These are phyloP conservation scores for Lophius piscatorius DNA, from an alignment of 2,113 vertebrate species.

Conservation along the genomic window DNA sequence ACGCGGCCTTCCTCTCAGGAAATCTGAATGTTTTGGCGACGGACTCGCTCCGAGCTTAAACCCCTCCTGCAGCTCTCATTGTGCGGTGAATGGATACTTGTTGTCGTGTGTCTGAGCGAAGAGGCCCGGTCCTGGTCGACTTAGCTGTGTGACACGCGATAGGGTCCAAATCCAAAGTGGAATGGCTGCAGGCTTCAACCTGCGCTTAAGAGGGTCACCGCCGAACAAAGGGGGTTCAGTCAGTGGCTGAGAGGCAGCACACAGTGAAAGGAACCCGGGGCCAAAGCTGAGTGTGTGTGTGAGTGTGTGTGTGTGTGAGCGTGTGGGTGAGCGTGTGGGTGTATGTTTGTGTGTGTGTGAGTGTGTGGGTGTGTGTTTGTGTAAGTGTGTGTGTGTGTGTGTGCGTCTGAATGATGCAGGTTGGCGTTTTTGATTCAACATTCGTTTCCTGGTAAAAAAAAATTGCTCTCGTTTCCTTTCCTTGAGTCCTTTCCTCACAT, in stretches of 20 bases:
- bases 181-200: slow-evolving; percentile 72
- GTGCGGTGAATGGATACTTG: slow-evolving; percentile 54
- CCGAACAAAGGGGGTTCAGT: slow-evolving; percentile 72
- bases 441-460: too few relatives aligned
- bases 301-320: slow-evolving; percentile 16
- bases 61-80: background rate
- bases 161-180: slow-evolving; percentile 75
- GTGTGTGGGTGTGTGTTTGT: too few relatives aligned
- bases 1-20: too few relatives aligned
- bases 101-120: slow-evolving; percentile 56
- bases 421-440: too few relatives aligned
- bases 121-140: slow-evolving; percentile 63
- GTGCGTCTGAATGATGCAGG: too few relatives aligned
- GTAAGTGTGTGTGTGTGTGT: too few relatives aligned
- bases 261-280: slow-evolving; percentile 44
- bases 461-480: background rate
- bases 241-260: slow-evolving; percentile 59
- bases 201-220: slow-evolving; percentile 69
- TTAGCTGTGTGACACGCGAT: slow-evolving; percentile 70
- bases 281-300: slow-evolving; percentile 22
- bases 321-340: background rate
- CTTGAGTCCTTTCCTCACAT: slow-evolving; percentile 7
- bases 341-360: too few relatives aligned
- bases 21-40: too few relatives aligned
- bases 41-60: slow-evolving; percentile 22